Evolutionary conservation across 2,888 invertebrate genomes (phyloP).

Genomic region (Notocelia uddmanniana): DNA sequence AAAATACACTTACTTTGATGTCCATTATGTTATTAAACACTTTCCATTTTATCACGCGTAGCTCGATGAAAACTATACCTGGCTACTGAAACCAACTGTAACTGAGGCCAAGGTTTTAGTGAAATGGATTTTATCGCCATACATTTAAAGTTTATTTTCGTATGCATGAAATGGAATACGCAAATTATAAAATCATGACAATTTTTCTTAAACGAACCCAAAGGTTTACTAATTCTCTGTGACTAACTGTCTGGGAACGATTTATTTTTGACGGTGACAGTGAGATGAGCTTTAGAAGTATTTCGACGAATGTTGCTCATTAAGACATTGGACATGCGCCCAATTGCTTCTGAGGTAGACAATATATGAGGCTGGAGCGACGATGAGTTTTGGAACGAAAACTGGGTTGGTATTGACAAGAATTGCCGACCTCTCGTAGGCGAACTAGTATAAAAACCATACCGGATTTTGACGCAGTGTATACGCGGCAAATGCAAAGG

Average conservation of each 20-base stretch:
- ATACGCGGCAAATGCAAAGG: no score
- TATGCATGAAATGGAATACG: neutral
- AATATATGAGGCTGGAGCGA: slow-evolving; percentile 7
- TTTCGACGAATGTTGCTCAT: neutral
- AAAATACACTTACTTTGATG: neutral
- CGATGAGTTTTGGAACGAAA: slow-evolving; percentile 6
- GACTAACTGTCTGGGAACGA: slow-evolving; percentile 51
- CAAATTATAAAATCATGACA: neutral
- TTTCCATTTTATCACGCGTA: neutral
- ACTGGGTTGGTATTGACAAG: neutral
- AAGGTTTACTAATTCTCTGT: slow-evolving; percentile 46
- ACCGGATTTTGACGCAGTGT: no score
- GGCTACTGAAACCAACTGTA: slow-evolving; percentile 7
- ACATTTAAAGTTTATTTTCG: neutral
- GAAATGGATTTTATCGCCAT: neutral
- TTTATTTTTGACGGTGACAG: slow-evolving; percentile 54
- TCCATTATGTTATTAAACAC: neutral
- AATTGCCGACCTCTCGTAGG: no score
- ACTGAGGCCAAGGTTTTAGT: neutral
- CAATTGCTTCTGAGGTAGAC: neutral
- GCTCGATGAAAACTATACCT: neutral
- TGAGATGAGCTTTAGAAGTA: slow-evolving; percentile 2
- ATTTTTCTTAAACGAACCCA: slow-evolving; percentile 14
- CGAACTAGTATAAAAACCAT: no score
- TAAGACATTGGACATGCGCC: slow-evolving; percentile 1